A percentile compares a stretch with the other conserved stretches of the same genome.
These are phyloP conservation scores for Thelaira solivaga DNA, from an alignment of 2,888 invertebrate genomes.

Conservation along the genomic window DNA sequence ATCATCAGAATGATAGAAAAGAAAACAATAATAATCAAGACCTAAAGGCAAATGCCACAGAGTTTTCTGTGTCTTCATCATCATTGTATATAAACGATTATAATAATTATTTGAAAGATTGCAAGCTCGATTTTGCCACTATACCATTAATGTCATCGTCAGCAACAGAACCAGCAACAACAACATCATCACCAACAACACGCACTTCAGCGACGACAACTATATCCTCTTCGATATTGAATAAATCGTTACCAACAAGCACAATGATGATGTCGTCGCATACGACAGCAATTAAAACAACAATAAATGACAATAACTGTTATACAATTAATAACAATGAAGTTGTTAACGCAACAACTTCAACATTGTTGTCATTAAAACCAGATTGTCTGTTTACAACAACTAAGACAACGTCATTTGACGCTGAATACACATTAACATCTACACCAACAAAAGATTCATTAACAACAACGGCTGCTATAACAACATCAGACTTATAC, in stretches of 20 bases:
- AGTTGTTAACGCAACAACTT: not conserved
- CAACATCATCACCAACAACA: constrained; percentile 65
- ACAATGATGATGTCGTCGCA: constrained; percentile 6
- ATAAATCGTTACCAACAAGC: constrained; percentile 29
- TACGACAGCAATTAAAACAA: not conserved
- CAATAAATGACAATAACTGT: not conserved
- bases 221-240: constrained; percentile 26
- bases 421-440: not conserved
- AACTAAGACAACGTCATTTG: constrained; percentile 10
- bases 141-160: not conserved
- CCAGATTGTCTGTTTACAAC: constrained; percentile 45
- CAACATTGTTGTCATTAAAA: not conserved
- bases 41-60: not conserved
- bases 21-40: not conserved
- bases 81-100: not conserved
- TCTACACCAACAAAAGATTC: not conserved
- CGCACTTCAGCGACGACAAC: constrained; percentile 41
- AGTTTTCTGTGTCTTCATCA: not conserved
- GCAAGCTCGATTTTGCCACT: constrained; percentile 55
- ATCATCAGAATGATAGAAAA: not conserved
- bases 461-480: constrained; percentile 3
- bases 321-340: constrained; percentile 14
- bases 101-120: constrained; percentile 39
- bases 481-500: constrained; percentile 63
- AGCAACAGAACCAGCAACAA: constrained; percentile 61